Conservation (phyloP, 2,888 invertebrate species). For the Eupeodes luniger region DNA sequence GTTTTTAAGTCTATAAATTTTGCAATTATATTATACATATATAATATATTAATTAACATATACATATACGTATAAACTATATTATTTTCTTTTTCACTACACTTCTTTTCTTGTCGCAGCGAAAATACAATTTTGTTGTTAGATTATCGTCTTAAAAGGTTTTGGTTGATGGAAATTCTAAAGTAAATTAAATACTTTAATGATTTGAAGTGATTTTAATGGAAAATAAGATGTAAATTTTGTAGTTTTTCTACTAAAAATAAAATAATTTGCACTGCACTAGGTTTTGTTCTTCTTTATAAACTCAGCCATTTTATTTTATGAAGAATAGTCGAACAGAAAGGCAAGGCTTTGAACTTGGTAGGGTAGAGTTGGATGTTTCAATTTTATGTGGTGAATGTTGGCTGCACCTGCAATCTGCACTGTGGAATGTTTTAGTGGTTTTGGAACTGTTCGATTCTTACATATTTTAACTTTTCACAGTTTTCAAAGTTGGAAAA, state of each 20-base stretch:
- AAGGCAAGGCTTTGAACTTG: constrained; percentile 74
- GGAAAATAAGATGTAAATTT: constrained; percentile 69
- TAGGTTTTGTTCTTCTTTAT: constrained; percentile 74
- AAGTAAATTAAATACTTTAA: constrained; percentile 52
- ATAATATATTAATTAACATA: constrained; percentile 26
- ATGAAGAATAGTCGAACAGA: constrained; percentile 12
- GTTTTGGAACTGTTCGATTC: neutral
- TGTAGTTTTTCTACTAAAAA: constrained; percentile 59
- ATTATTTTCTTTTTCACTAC: constrained; percentile 74
- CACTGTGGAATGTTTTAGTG: constrained; percentile 28
- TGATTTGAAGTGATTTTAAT: constrained; percentile 63
- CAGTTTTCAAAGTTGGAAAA: no score
- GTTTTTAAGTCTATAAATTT: constrained; percentile 61
- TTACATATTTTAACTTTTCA: neutral
- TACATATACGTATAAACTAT: constrained; percentile 44
- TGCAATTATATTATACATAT: constrained; percentile 46
- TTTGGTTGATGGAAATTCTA: constrained; percentile 64
- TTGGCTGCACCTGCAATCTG: constrained; percentile 68
- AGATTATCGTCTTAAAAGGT: constrained; percentile 48
- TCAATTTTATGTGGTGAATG: constrained; percentile 30
- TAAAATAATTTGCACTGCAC: constrained; percentile 75
- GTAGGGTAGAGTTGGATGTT: constrained; percentile 34
- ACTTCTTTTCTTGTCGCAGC: constrained; percentile 59
- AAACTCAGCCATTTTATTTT: constrained; percentile 79
- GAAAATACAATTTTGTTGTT: constrained; percentile 33